Evolutionary conservation across 2,888 invertebrate genomes (phyloP).

Genomic region (Hydropsyche betteni): DNA sequence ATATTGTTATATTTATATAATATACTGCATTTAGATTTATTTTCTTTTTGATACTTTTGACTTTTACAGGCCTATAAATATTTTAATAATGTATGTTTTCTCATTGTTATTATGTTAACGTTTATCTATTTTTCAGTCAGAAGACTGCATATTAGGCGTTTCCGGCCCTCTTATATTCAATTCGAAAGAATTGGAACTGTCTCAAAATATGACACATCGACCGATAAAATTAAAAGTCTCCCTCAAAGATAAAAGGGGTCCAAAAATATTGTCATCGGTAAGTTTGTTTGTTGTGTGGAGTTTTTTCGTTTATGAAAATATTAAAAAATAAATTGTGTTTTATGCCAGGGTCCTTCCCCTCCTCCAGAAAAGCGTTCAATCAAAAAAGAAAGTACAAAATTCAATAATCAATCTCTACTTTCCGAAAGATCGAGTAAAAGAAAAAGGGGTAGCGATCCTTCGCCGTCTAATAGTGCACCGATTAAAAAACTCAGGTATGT

Average conservation of each 20-base stretch:
- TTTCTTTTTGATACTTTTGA: neutral
- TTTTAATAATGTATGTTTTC: neutral
- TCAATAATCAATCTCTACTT: neutral
- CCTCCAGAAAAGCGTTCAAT: neutral
- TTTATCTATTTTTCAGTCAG: constrained; percentile 53
- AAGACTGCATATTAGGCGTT: constrained; percentile 60
- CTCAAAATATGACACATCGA: neutral
- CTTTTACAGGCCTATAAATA: neutral
- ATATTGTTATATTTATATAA: neutral
- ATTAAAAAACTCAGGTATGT: constrained; percentile 20
- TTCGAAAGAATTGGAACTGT: constrained; percentile 42
- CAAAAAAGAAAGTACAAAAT: constrained; percentile 1
- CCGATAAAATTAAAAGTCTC: constrained; percentile 19
- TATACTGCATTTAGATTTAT: neutral
- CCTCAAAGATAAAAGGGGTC: constrained; percentile 1
- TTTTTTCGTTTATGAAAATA: no score
- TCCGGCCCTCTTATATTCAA: constrained; percentile 57
- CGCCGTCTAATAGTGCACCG: neutral
- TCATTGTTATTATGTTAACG: neutral
- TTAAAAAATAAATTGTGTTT: no score
- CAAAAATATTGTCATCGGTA: neutral
- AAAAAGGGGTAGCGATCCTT: constrained; percentile 17
- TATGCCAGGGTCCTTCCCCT: neutral
- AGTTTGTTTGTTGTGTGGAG: no score
- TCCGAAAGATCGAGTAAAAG: constrained; percentile 24